Evolutionary conservation across 2,888 invertebrate species (phyloP).

Genomic region (Tetanocera ferruginea): DNA sequence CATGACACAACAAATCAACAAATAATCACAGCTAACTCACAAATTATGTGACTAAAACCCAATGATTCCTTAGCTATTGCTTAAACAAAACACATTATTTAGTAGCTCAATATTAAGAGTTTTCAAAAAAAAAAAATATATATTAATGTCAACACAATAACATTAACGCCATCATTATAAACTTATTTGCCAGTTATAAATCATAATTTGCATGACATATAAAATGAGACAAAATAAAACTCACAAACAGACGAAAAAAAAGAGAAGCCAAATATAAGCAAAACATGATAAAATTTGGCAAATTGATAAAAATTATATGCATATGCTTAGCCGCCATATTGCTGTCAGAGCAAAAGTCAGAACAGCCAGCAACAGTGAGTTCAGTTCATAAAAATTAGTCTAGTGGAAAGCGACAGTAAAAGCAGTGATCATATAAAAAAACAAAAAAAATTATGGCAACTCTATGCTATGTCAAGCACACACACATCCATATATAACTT

Average conservation of each 20-base stretch:
- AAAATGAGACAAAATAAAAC: not conserved
- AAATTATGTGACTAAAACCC: no score
- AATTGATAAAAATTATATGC: conserved; percentile 31
- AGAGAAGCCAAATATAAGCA: not conserved
- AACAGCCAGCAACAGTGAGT: conserved; percentile 4
- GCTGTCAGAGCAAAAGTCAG: not conserved
- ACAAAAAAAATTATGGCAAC: not conserved
- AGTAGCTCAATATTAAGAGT: no score
- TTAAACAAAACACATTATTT: no score
- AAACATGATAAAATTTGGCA: conserved; percentile 4
- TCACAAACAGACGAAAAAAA: not conserved
- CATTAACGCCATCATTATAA: no score
- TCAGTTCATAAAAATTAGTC: conserved; percentile 12
- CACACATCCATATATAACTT: no score
- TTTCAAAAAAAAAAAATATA: no score
- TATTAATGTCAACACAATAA: no score
- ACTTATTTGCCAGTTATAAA: not conserved
- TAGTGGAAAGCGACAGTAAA: conserved; percentile 6
- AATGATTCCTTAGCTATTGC: no score
- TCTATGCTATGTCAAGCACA: not conserved
- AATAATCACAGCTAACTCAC: no score
- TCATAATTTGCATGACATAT: conserved; percentile 11
- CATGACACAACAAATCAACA: no score
- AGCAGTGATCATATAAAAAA: not conserved
- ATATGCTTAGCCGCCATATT: not conserved